Conservation (phyloP, 2,113 vertebrate genomes). For the Sisor rabdophorus region DNA sequence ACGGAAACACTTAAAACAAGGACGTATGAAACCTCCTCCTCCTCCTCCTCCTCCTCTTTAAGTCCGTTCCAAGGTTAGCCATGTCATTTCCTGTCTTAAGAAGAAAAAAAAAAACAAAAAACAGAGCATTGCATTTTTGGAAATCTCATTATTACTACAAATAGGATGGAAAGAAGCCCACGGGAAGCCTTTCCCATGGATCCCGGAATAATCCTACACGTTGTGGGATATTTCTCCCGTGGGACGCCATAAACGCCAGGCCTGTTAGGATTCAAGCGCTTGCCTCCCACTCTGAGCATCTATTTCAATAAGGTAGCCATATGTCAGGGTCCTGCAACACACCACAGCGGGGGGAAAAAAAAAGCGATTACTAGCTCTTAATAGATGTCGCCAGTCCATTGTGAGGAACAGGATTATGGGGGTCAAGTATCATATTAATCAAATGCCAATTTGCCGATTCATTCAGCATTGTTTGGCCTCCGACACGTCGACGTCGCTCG, state of each 20-base stretch:
- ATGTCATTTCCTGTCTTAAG: conserved; percentile 72
- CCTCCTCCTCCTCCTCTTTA: conserved; percentile 54
- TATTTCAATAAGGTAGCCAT: conserved; percentile 56
- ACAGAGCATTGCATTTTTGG: conserved; percentile 58
- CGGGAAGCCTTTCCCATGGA: conserved; percentile 62
- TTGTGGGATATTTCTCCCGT: conserved; percentile 49
- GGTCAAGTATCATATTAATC: conserved; percentile 55
- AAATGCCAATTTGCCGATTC: conserved; percentile 48
- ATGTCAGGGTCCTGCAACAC: conserved; percentile 47
- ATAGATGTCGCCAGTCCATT: conserved; percentile 49
- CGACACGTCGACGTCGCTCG: conserved; percentile 18
- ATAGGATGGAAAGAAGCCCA: conserved; percentile 52
- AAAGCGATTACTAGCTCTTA: conserved; percentile 49
- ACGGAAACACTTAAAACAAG: too few relatives aligned
- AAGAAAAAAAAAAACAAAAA: too few relatives aligned
- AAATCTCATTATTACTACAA: conserved; percentile 51
- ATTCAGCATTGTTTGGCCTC: conserved; percentile 32
- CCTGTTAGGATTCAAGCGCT: conserved; percentile 51
- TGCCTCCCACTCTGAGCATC: conserved; percentile 51
- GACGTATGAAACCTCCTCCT: too few relatives aligned
- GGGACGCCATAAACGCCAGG: conserved; percentile 53
- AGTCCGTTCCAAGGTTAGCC: conserved; percentile 62
- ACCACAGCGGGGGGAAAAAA: conserved; percentile 37
- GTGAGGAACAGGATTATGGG: conserved; percentile 46
- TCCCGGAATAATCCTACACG: conserved; percentile 52